phyloP scores from a whole-genome alignment of 2,797 vertebrate species.

The Saxicola maurus region DNA sequence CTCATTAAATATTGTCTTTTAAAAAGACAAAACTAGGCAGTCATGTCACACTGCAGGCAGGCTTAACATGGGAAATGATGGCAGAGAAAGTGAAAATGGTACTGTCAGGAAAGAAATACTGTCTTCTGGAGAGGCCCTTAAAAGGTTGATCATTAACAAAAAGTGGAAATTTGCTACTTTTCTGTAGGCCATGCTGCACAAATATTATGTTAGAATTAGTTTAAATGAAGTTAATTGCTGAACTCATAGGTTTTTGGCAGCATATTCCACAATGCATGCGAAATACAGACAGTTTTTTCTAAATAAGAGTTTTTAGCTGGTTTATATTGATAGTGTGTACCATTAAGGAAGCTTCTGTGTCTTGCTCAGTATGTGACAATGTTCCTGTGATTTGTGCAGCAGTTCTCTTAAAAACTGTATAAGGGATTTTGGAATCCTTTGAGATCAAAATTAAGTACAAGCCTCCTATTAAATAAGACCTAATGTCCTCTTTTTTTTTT shows the following conservation, averaged over 20 bases:
- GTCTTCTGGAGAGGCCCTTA: background rate
- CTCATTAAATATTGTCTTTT: background rate
- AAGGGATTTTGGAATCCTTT: slow-evolving; percentile 4
- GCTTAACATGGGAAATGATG: background rate
- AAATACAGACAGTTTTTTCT: background rate
- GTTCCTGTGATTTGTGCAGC: background rate
- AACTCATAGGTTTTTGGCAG: slow-evolving; percentile 6
- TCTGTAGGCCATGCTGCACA: background rate
- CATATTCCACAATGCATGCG: background rate
- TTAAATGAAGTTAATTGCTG: slow-evolving; percentile 28
- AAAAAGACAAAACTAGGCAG: background rate
- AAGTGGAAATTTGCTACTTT: slow-evolving; percentile 27
- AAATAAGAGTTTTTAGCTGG: background rate
- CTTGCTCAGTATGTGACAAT: background rate
- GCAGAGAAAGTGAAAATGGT: background rate
- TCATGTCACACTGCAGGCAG: background rate
- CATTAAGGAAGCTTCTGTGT: background rate
- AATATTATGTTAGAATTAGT: slow-evolving; percentile 45
- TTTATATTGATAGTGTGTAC: background rate
- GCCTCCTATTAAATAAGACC: background rate
- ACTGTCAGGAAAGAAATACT: background rate
- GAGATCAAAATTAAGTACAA: slow-evolving; percentile 19
- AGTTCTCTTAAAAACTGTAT: background rate
- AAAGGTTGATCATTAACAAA: background rate
- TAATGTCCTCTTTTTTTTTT: background rate